A percentile compares a stretch with the other conserved stretches of the same genome.
These are phyloP conservation scores for Phaenicophaeus curvirostris DNA, from an alignment of 2,797 vertebrate species.

Conservation along the genomic window DNA sequence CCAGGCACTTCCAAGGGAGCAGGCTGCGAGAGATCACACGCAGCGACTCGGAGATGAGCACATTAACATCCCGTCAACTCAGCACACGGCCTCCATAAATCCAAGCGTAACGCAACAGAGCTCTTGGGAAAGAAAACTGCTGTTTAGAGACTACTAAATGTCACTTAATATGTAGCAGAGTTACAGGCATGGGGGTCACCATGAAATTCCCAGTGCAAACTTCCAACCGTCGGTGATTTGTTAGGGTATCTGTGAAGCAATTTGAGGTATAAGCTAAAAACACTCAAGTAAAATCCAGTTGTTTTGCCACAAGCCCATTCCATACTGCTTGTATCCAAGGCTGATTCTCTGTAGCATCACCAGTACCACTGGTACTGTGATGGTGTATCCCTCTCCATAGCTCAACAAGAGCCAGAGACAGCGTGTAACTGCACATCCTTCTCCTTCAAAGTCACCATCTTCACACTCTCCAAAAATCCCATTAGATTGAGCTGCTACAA, in stretches of 20 bases:
- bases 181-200: background rate
- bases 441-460: background rate
- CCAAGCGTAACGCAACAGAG: background rate
- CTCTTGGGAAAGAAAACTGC: conserved; percentile 18
- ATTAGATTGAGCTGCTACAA: background rate
- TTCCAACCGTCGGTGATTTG: background rate
- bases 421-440: background rate
- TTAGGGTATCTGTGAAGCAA: background rate
- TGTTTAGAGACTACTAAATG: background rate
- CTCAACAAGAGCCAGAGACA: background rate
- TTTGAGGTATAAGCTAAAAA: background rate
- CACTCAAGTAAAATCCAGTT: background rate
- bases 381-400: background rate
- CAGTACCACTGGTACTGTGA: background rate
- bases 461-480: background rate
- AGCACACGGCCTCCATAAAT: conserved; percentile 43
- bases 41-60: conserved; percentile 1
- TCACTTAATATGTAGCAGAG: background rate
- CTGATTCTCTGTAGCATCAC: background rate
- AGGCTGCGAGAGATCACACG: background rate
- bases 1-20: conserved; percentile 38
- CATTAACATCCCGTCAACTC: conserved; percentile 53
- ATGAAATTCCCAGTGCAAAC: background rate
- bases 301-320: background rate
- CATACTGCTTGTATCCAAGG: background rate